phyloP scores from a whole-genome alignment of 2,797 vertebrate genomes.

The Dryobates pubescens region DNA sequence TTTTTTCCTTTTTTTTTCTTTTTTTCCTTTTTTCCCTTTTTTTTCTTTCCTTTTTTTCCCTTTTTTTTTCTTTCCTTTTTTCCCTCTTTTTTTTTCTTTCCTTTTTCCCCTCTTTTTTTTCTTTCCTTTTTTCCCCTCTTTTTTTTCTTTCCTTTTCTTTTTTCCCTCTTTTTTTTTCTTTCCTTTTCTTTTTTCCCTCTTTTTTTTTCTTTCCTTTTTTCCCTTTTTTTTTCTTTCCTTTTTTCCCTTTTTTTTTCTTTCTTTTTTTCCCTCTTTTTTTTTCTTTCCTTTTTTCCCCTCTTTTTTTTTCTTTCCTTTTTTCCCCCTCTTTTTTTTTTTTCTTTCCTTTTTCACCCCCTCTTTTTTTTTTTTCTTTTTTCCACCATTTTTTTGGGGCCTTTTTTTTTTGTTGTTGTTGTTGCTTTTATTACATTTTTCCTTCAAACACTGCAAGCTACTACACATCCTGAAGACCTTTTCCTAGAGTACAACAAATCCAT shows the following conservation, averaged over 20 bases:
- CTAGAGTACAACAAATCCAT: constrained; percentile 65
- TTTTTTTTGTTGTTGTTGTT: background rate
- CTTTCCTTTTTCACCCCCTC: too few relatives aligned
- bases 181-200: too few relatives aligned
- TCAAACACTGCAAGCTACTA: constrained; percentile 38
- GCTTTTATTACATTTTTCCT: background rate
- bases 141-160: too few relatives aligned
- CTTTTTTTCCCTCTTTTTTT: background rate
- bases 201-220: too few relatives aligned
- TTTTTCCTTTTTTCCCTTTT: background rate
- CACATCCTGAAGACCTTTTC: constrained; percentile 53
- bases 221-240: too few relatives aligned
- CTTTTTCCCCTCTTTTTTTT: too few relatives aligned
- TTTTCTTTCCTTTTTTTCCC: too few relatives aligned
- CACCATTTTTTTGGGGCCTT: background rate
- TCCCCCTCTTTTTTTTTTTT: background rate
- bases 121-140: too few relatives aligned
- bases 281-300: background rate
- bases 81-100: background rate
- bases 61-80: too few relatives aligned
- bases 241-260: too few relatives aligned
- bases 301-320: background rate
- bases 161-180: too few relatives aligned
- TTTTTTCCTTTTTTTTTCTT: background rate
- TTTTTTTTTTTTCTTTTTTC: background rate